A percentile compares a stretch with the other conserved stretches of the same genome.
Conservation (phyloP, 2,888 invertebrate species). For the Ophioninae sp. region DNA sequence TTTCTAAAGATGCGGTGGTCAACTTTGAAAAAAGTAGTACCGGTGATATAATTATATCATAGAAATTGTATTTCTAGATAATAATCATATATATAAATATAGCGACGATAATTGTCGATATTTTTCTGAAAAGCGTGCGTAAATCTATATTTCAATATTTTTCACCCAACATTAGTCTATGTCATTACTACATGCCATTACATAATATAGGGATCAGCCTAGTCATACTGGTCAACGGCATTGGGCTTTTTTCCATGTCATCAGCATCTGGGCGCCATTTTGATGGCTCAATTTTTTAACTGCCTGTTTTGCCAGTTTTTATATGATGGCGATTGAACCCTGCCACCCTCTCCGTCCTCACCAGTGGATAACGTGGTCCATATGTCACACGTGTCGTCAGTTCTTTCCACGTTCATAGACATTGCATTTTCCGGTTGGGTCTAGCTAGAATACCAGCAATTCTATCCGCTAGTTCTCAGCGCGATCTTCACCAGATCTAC, state of each 20-base stretch:
- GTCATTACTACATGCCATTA: no score
- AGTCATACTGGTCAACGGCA: neutral
- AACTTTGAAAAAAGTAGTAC: no score
- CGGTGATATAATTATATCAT: no score
- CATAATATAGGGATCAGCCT: neutral
- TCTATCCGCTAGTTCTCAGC: constrained; percentile 26
- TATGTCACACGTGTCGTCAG: constrained; percentile 9
- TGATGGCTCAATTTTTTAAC: neutral
- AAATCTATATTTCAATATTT: no score
- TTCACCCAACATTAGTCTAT: no score
- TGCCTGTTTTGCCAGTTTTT: neutral
- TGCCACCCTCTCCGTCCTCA: no score
- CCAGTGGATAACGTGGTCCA: constrained; percentile 29
- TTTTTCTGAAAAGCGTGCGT: no score
- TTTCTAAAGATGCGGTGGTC: neutral
- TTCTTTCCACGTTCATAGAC: constrained; percentile 20
- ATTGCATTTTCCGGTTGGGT: constrained; percentile 10
- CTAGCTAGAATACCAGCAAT: constrained; percentile 10
- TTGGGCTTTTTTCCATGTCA: no score
- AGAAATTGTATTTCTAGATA: no score
- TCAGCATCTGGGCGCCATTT: no score
- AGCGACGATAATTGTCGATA: no score
- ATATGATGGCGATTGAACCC: neutral
- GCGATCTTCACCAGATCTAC: constrained; percentile 54
- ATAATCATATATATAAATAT: no score